These are phyloP conservation scores for Spodoptera frugiperda DNA, from an alignment of 1,140 invertebrate species.

Conservation along the genomic window DNA sequence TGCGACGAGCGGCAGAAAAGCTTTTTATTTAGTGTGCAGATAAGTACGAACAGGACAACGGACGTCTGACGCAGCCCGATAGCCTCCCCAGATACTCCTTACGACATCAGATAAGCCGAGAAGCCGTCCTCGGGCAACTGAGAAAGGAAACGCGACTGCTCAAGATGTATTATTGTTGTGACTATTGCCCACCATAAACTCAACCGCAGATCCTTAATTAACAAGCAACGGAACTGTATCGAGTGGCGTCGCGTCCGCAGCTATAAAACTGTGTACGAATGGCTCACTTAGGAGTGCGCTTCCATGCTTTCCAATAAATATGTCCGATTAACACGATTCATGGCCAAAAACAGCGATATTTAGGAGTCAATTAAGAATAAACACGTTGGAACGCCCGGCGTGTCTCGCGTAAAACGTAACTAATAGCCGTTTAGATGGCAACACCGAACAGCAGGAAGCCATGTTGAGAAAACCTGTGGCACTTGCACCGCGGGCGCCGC, in stretches of 20 bases:
- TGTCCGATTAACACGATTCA: slow-evolving; percentile 76
- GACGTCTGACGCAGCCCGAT: slow-evolving; percentile 64
- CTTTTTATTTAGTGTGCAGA: slow-evolving; percentile 69
- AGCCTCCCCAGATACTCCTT: slow-evolving; percentile 60
- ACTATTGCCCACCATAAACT: slow-evolving; percentile 78
- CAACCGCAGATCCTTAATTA: slow-evolving; percentile 74
- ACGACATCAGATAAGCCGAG: slow-evolving; percentile 77
- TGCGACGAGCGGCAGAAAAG: slow-evolving; percentile 55
- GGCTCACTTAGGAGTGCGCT: slow-evolving; percentile 60
- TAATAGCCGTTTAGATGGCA: slow-evolving; percentile 77
- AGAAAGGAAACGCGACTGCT: slow-evolving; percentile 73
- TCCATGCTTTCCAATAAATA: slow-evolving; percentile 74
- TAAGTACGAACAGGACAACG: slow-evolving; percentile 66
- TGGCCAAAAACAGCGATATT: slow-evolving; percentile 78
- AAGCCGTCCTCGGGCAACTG: slow-evolving; percentile 61
- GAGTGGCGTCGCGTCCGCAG: slow-evolving; percentile 47
- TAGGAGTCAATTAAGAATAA: slow-evolving; percentile 81
- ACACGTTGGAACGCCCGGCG: slow-evolving; percentile 69
- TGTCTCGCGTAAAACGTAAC: slow-evolving; percentile 73
- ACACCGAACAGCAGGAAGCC: slow-evolving; percentile 77
- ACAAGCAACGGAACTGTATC: slow-evolving; percentile 71
- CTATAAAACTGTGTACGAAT: slow-evolving; percentile 58
- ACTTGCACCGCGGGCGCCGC: slow-evolving; percentile 63
- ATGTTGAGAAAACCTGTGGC: slow-evolving; percentile 60
- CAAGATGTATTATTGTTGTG: slow-evolving; percentile 80